A percentile compares a stretch with the other conserved stretches of the same genome.
Evolutionary conservation across 2,797 vertebrate species (phyloP).

Genomic region (Hyperoplus immaculatus): DNA sequence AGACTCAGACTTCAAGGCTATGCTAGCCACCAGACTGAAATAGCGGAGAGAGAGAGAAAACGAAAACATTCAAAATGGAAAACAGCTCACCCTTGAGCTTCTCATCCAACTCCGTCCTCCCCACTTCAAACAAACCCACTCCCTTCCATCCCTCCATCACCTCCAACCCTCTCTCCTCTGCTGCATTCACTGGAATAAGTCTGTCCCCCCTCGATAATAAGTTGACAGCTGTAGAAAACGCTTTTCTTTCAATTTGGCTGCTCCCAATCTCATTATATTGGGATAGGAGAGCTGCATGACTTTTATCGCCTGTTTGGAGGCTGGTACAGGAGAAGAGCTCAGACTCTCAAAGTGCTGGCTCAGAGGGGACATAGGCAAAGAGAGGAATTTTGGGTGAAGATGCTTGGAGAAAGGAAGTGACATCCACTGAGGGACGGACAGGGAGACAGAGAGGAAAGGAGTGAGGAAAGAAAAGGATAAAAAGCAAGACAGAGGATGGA

Average conservation of each 20-base stretch:
- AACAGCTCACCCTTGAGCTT: slow-evolving; percentile 70
- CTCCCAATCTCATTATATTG: slow-evolving; percentile 85
- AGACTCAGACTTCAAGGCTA: slow-evolving; percentile 59
- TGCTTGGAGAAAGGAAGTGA: slow-evolving; percentile 23
- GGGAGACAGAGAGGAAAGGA: neutral
- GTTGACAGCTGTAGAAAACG: slow-evolving; percentile 89
- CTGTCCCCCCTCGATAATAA: slow-evolving; percentile 77
- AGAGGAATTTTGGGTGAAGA: slow-evolving; percentile 44
- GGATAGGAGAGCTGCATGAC: slow-evolving; percentile 73
- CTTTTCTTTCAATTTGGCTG: slow-evolving; percentile 84
- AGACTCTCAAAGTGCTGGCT: slow-evolving; percentile 32
- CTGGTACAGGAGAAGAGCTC: slow-evolving; percentile 51
- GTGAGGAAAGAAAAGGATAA: slow-evolving; percentile 1
- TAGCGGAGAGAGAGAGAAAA: slow-evolving; percentile 50
- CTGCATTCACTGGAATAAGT: slow-evolving; percentile 74
- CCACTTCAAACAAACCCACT: slow-evolving; percentile 56
- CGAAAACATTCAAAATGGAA: slow-evolving; percentile 80
- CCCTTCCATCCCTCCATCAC: slow-evolving; percentile 57
- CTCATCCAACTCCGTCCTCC: slow-evolving; percentile 35
- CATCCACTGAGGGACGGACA: slow-evolving; percentile 18
- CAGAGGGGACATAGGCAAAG: slow-evolving; percentile 28
- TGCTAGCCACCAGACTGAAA: slow-evolving; percentile 58
- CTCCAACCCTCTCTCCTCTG: slow-evolving; percentile 55
- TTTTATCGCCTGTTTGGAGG: slow-evolving; percentile 70
- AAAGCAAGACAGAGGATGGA: slow-evolving; percentile 9